Conservation (phyloP, 2,113 vertebrate species). For the Leucosticte australis region DNA sequence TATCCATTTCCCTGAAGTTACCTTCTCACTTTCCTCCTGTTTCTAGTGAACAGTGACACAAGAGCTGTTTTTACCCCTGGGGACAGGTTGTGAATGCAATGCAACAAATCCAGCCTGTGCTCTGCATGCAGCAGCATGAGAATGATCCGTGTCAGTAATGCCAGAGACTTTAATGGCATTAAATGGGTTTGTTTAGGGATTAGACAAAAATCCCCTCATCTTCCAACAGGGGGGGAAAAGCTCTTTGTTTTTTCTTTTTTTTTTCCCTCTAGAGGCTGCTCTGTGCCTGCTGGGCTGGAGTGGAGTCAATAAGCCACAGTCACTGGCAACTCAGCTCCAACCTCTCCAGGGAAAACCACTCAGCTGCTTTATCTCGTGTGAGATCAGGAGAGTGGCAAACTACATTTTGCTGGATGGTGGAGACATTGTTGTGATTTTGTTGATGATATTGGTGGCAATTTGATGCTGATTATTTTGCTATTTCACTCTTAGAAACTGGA, state of each 20-base stretch:
- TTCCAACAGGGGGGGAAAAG: neutral
- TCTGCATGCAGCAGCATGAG: constrained; percentile 3
- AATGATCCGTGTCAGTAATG: neutral
- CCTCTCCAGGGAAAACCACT: neutral
- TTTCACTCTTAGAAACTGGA: too few species aligned
- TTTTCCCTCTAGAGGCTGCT: neutral
- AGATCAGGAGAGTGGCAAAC: neutral
- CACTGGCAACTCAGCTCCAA: neutral
- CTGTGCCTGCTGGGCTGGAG: neutral
- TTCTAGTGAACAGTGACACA: neutral
- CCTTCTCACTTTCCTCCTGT: fast-evolving
- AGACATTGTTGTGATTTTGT: too few species aligned
- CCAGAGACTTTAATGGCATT: constrained; percentile 16
- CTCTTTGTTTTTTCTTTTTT: neutral
- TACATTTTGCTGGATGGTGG: too few species aligned
- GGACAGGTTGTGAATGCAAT: neutral
- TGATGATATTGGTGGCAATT: too few species aligned
- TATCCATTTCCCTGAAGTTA: neutral
- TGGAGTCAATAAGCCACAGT: neutral
- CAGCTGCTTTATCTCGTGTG: neutral
- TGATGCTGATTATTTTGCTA: too few species aligned
- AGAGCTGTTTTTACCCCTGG: neutral
- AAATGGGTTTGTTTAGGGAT: constrained; percentile 43
- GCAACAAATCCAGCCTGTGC: neutral
- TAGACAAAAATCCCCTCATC: constrained; percentile 21